phyloP scores from a whole-genome alignment of 1,140 invertebrate species.

The Semibalanus balanoides region DNA sequence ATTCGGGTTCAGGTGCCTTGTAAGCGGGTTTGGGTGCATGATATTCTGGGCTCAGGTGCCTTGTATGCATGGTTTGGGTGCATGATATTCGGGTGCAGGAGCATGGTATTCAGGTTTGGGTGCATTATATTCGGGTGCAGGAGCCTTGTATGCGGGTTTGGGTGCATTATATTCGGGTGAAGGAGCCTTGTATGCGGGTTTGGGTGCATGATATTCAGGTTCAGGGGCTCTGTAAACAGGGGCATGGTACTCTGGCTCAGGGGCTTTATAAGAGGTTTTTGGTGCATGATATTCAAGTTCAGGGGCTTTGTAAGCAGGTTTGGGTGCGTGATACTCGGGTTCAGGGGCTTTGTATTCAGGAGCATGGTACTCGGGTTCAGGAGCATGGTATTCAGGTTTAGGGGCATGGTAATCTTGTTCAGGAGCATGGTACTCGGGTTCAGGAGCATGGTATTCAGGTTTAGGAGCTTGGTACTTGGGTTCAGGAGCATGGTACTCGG shows the following conservation, averaged over 20 bases:
- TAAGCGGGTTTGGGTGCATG: conserved; percentile 7
- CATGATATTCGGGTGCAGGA: conserved; percentile 9
- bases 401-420: conserved; percentile 12
- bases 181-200: not conserved
- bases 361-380: conserved; percentile 11
- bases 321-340: conserved; percentile 10
- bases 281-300: conserved; percentile 7
- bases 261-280: not conserved
- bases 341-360: conserved; percentile 13
- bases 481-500: conserved; percentile 8
- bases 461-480: conserved; percentile 11
- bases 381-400: conserved; percentile 8
- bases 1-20: not conserved
- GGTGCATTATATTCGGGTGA: conserved; percentile 9
- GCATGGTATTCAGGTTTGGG: conserved; percentile 8
- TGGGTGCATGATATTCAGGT: not conserved
- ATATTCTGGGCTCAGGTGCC: conserved; percentile 6
- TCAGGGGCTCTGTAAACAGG: not conserved
- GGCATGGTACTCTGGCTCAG: not conserved
- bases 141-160: conserved; percentile 7
- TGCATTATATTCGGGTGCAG: not conserved
- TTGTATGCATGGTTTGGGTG: conserved; percentile 7
- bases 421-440: conserved; percentile 3
- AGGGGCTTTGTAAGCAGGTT: not conserved
- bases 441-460: conserved; percentile 1